A percentile compares a stretch with the other conserved stretches of the same genome.
Evolutionary conservation across 2,113 vertebrate species (phyloP).

Genomic region (Nipponia nippon): DNA sequence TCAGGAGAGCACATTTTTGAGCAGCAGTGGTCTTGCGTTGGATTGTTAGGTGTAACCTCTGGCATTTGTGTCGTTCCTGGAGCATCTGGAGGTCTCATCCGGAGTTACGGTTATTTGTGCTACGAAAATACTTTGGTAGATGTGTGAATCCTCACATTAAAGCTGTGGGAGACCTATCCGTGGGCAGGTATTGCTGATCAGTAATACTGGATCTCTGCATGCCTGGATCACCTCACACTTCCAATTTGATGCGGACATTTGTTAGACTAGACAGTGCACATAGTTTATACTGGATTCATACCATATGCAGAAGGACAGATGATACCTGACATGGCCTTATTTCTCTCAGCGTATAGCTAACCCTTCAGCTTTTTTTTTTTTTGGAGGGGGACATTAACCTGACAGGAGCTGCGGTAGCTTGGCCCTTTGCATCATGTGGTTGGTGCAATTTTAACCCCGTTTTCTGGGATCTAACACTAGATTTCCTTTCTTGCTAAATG

Average conservation of each 20-base stretch:
- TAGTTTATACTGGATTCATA: not conserved
- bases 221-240: not conserved
- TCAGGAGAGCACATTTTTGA: not conserved
- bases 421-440: not conserved
- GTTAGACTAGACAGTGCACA: not conserved
- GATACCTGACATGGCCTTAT: not conserved
- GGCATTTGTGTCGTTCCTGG: not conserved
- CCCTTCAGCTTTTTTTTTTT: not conserved
- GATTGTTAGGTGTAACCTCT: not conserved
- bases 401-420: not conserved
- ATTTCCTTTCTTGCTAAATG: not conserved
- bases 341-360: not conserved
- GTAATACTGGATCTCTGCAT: not conserved
- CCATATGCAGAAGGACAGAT: not conserved
- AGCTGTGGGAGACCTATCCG: not conserved
- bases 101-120: not conserved
- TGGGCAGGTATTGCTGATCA: not conserved
- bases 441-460: not conserved
- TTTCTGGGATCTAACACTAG: not conserved
- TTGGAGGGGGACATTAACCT: not conserved
- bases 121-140: not conserved
- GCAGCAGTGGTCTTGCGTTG: accelerated
- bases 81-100: not conserved
- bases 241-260: not conserved
- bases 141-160: not conserved